Conservation (phyloP, 2,888 invertebrate species). For the Agriopis leucophaearia region DNA sequence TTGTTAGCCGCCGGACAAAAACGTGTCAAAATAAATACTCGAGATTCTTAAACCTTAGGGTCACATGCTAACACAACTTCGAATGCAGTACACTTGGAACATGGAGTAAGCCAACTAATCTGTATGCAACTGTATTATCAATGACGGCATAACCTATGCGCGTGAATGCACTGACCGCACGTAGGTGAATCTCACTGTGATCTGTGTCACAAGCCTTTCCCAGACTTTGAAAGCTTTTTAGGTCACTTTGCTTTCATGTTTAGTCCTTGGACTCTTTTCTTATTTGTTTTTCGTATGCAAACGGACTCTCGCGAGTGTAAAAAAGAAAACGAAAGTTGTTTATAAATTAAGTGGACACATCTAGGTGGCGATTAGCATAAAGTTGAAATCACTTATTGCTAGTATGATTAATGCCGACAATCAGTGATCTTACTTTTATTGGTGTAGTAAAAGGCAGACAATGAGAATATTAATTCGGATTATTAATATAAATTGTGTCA, state of each 20-base stretch:
- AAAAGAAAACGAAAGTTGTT: slow-evolving; percentile 76
- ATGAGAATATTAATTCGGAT: slow-evolving; percentile 33
- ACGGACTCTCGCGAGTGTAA: slow-evolving; percentile 47
- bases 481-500: slow-evolving; percentile 45
- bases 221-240: slow-evolving; percentile 62
- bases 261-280: slow-evolving; percentile 69
- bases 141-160: slow-evolving; percentile 43
- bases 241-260: slow-evolving; percentile 69
- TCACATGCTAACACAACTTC: slow-evolving; percentile 61
- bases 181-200: slow-evolving; percentile 62
- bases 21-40: slow-evolving; percentile 78
- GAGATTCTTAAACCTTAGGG: slow-evolving; percentile 60
- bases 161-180: slow-evolving; percentile 27
- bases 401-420: slow-evolving; percentile 34
- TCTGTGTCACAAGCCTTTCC: slow-evolving; percentile 68
- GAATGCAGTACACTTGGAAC: slow-evolving; percentile 44
- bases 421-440: slow-evolving; percentile 39
- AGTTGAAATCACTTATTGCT: slow-evolving; percentile 34
- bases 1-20: slow-evolving; percentile 77
- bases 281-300: slow-evolving; percentile 57
- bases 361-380: slow-evolving; percentile 59
- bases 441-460: slow-evolving; percentile 28
- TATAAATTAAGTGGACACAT: slow-evolving; percentile 61
- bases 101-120: slow-evolving; percentile 52
- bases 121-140: slow-evolving; percentile 47